phyloP scores from a whole-genome alignment of 2,888 invertebrate genomes.

The Rotaria magnacalcarata region DNA sequence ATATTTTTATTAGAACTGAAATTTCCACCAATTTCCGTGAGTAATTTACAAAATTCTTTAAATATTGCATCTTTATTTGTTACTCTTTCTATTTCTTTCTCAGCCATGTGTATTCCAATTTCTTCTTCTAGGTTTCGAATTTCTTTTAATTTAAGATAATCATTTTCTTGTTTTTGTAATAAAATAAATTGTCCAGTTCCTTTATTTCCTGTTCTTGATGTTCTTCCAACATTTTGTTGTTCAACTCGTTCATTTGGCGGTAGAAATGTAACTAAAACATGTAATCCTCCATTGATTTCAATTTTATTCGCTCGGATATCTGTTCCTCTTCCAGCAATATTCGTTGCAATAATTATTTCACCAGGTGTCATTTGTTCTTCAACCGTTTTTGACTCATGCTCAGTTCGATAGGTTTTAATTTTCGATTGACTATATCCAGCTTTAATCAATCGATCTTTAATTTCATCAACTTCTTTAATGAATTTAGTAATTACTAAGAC shows the following conservation, averaged over 20 bases:
- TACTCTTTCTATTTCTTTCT: neutral
- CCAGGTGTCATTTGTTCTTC: conserved; percentile 40
- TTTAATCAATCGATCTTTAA: neutral
- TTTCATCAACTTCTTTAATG: conserved; percentile 43
- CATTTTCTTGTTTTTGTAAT: neutral
- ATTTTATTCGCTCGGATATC: conserved; percentile 42
- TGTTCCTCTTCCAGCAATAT: conserved; percentile 48
- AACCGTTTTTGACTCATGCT: neutral
- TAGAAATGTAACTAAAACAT: conserved; percentile 48
- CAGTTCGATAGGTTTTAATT: conserved; percentile 14
- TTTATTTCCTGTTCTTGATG: conserved; percentile 47
- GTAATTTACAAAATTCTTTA: neutral
- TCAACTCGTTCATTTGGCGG: conserved; percentile 48
- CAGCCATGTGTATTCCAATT: neutral
- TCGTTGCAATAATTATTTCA: conserved; percentile 47
- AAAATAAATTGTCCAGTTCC: conserved; percentile 45
- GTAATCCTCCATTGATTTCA: conserved; percentile 47
- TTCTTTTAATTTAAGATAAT: neutral
- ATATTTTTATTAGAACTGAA: no score
- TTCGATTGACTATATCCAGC: neutral
- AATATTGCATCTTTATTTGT: neutral
- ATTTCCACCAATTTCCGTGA: neutral
- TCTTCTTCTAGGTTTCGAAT: neutral
- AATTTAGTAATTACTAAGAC: conserved; percentile 40
- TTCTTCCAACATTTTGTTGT: conserved; percentile 47